A percentile compares a stretch with the other conserved stretches of the same genome.
Evolutionary conservation across 2,888 invertebrate species (phyloP).

Genomic region (Luperina nickerlii): DNA sequence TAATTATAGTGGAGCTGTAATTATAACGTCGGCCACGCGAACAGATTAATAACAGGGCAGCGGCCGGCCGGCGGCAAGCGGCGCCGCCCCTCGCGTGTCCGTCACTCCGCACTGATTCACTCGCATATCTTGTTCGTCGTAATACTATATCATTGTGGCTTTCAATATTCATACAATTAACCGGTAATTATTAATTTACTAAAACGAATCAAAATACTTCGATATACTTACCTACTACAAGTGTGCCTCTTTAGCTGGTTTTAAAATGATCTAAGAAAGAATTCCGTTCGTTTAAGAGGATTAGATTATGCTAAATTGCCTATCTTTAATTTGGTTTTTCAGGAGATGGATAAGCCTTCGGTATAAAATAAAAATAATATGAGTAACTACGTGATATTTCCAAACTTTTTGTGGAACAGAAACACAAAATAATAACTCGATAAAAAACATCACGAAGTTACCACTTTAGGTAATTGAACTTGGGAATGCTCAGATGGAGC

Average conservation of each 20-base stretch:
- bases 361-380: no score
- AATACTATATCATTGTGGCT: background rate
- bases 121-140: slow-evolving; percentile 2
- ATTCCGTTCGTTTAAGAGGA: background rate
- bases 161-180: slow-evolving; percentile 2
- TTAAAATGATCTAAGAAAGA: background rate
- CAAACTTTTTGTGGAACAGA: no score
- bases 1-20: slow-evolving; percentile 64
- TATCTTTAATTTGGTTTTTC: no score
- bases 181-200: background rate
- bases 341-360: no score
- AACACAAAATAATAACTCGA: no score
- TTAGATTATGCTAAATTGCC: no score
- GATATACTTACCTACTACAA: background rate
- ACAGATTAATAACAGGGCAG: slow-evolving; percentile 64
- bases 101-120: slow-evolving; percentile 52
- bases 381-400: no score
- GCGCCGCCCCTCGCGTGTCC: slow-evolving; percentile 49
- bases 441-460: no score
- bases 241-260: background rate
- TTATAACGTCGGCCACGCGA: slow-evolving; percentile 53
- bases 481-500: no score
- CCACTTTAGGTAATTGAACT: no score
- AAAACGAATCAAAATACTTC: slow-evolving; percentile 1
- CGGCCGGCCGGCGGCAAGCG: background rate